Evolutionary conservation across 2,113 vertebrate genomes (phyloP), one percentile per base, ranked within the genome.

Genomic region (Corythoichthys haematopterus): DNA sequence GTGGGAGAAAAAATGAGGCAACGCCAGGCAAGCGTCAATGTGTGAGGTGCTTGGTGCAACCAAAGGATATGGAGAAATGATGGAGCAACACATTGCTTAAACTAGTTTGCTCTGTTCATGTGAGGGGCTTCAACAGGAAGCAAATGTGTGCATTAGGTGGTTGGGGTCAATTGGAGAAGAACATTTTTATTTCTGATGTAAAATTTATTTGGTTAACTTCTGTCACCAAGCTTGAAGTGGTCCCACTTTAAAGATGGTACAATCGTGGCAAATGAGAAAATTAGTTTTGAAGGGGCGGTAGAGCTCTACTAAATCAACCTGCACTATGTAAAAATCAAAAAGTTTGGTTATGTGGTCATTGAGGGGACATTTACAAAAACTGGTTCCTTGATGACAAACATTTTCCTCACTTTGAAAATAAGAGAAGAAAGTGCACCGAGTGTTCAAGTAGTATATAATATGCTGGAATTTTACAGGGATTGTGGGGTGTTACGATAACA

Each of bases 361-460:
- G 72, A 67, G 3, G 77, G 67, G 51, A 67, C 40, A 46, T 67
- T 74, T 70, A 71, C 72, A 75, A 56, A 79, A 78, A 74, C 61
- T 83, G 79, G 82, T 78, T 67, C 81, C 78, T 68, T 64, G 37
- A 40, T 40, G 15, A 61, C 11, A 15, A n/a, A 38, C 7, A 60
- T 85, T 74, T 81, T 70, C 72, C 78, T 36, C 50, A 15, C 79
- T 80, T 86, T 89, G 4, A 90, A 91, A 84, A 88, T 85, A 92
- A 84, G 71, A 76, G 80, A 94, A 93, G 94, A 87, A 99, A 98
- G 96, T 99, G 96, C 97, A 94, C 28, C 83, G 87, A 95, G 95
- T 96, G 92, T 96, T 98, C 95, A 98, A 96, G 95, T 97, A 93
- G 89, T 71, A 80, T 83, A 57, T 6, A 36, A 57, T 91, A 91